These are phyloP conservation scores for Sinocyclocheilus rhinocerous DNA, from an alignment of 2,113 vertebrate species.

Conservation along the genomic window DNA sequence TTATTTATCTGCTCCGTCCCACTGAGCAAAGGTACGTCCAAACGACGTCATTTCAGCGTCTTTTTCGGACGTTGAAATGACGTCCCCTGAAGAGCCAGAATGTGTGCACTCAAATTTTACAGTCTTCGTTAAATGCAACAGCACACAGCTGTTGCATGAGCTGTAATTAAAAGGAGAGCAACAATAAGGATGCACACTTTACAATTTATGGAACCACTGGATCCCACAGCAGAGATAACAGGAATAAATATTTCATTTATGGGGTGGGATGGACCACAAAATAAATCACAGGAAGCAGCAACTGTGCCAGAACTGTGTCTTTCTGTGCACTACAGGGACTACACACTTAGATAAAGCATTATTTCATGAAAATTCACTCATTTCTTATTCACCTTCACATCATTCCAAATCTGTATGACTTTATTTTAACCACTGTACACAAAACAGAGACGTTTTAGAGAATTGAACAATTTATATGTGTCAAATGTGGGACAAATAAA, in stretches of 20 bases:
- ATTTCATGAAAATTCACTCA: not conserved
- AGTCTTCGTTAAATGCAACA: conserved; percentile 17
- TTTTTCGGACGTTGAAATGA: too few relatives aligned
- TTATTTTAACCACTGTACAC: not conserved
- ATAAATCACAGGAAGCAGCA: not conserved
- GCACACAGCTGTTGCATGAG: conserved; percentile 22
- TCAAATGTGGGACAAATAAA: not conserved
- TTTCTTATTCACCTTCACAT: not conserved
- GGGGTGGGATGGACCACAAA: not conserved
- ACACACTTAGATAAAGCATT: not conserved
- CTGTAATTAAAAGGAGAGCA: conserved; percentile 15
- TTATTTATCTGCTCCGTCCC: conserved; percentile 63
- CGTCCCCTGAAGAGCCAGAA: too few relatives aligned
- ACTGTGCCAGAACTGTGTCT: not conserved
- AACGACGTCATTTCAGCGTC: too few relatives aligned
- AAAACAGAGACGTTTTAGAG: not conserved
- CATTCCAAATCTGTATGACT: not conserved
- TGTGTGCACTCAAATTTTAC: conserved; percentile 50
- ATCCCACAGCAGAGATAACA: conserved; percentile 25
- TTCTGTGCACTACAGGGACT: not conserved
- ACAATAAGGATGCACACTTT: conserved; percentile 13
- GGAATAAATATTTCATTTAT: conserved; percentile 28
- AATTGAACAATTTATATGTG: not conserved
- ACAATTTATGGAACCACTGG: conserved; percentile 12
- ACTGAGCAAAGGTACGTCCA: too few relatives aligned